phyloP scores from a whole-genome alignment of 1,140 invertebrate species.

The Colletes gigas region DNA sequence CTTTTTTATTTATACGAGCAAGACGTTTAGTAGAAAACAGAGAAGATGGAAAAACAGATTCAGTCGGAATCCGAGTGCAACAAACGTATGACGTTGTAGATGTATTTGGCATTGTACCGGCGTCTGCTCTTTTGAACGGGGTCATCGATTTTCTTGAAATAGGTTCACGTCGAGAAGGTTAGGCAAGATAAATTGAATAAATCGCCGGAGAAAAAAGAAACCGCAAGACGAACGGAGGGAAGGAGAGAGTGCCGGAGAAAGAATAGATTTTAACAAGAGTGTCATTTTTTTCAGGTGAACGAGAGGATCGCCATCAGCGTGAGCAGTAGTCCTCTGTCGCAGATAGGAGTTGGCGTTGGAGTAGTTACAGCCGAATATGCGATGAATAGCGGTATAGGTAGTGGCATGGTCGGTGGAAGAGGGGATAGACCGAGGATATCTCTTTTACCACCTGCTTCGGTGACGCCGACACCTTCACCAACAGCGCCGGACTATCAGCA shows the following conservation, averaged over 20 bases:
- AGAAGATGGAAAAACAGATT: neutral
- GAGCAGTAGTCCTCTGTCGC: constrained; percentile 78
- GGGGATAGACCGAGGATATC: constrained; percentile 79
- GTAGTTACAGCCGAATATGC: constrained; percentile 73
- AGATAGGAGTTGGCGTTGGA: constrained; percentile 72
- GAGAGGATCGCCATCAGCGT: constrained; percentile 79
- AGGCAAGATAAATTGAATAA: constrained; percentile 59
- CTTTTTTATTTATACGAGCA: neutral
- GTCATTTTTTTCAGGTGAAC: constrained; percentile 74
- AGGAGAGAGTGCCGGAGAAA: neutral
- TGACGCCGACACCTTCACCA: constrained; percentile 75
- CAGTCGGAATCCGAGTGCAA: constrained; percentile 26
- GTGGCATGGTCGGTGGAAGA: constrained; percentile 49
- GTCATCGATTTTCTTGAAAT: constrained; percentile 68
- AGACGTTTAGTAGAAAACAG: neutral
- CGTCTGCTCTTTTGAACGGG: constrained; percentile 60
- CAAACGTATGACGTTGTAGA: constrained; percentile 22
- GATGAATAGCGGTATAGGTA: constrained; percentile 63
- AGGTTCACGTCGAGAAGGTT: constrained; percentile 57
- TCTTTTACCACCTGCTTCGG: constrained; percentile 74
- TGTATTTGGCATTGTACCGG: constrained; percentile 46
- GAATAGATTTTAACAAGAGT: constrained; percentile 25
- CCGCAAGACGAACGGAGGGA: neutral
- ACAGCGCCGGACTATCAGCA: constrained; percentile 76
- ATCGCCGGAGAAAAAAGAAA: neutral